Evolutionary conservation across 2,888 invertebrate species (phyloP).

Genomic region (Junonia oenone): DNA sequence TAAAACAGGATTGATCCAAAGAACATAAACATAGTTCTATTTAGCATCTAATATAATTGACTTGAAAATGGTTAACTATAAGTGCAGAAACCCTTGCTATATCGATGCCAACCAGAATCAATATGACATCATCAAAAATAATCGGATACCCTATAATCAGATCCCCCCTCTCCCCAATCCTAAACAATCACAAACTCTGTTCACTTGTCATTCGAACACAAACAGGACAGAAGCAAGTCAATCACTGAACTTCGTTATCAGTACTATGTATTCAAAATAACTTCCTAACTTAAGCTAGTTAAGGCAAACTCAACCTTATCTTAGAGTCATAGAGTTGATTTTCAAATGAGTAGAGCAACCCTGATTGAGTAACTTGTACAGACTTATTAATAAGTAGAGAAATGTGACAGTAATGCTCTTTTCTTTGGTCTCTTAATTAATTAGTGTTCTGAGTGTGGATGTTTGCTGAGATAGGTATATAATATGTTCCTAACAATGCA

Average conservation of each 20-base stretch:
- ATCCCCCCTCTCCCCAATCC: conserved; percentile 1
- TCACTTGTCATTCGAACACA: conserved; percentile 23
- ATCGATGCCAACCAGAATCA: not conserved
- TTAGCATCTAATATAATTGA: too few relatives aligned
- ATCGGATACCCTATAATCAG: not conserved
- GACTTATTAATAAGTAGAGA: not conserved
- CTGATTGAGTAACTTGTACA: not conserved
- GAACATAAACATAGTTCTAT: too few relatives aligned
- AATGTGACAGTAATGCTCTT: not conserved
- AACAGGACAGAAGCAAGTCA: conserved; percentile 23
- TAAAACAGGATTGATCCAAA: too few relatives aligned
- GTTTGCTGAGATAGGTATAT: not conserved
- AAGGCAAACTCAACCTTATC: not conserved
- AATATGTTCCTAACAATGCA: not conserved
- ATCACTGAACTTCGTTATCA: conserved; percentile 20
- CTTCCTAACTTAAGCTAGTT: not conserved
- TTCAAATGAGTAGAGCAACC: not conserved
- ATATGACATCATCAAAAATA: not conserved
- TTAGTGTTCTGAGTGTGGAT: not conserved
- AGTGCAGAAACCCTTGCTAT: not conserved
- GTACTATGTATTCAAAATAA: conserved; percentile 12
- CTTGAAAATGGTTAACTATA: not conserved
- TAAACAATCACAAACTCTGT: conserved; percentile 19
- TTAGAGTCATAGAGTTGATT: not conserved
- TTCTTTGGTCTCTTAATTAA: not conserved